These are phyloP conservation scores for Apamea sordens DNA, from an alignment of 2,888 invertebrate genomes.

Conservation along the genomic window DNA sequence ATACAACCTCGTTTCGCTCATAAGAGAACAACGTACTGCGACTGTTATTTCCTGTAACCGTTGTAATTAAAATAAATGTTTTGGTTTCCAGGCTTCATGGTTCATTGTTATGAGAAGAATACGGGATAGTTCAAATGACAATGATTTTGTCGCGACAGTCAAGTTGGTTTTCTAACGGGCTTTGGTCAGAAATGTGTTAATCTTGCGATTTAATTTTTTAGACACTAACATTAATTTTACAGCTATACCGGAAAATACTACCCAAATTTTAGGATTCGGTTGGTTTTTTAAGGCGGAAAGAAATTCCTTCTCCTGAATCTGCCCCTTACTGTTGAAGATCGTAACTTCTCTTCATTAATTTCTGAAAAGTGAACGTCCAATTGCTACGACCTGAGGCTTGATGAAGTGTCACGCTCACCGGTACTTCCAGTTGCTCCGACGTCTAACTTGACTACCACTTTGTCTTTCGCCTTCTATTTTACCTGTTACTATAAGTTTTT, in stretches of 20 bases:
- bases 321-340: not conserved
- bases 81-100: slow-evolving; percentile 50
- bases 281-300: not conserved
- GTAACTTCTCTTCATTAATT: not conserved
- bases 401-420: not conserved
- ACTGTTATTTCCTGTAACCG: slow-evolving; percentile 70
- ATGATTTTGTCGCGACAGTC: slow-evolving; percentile 4
- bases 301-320: not conserved
- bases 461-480: slow-evolving; percentile 3
- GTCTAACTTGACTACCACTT: slow-evolving; percentile 1
- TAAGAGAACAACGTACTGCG: slow-evolving; percentile 64
- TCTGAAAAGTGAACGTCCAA: not conserved
- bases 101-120: slow-evolving; percentile 55
- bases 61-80: slow-evolving; percentile 63
- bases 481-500: not conserved
- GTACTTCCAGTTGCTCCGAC: not conserved
- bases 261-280: not conserved
- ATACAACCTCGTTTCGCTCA: slow-evolving; percentile 71
- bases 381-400: not conserved
- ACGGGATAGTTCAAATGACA: slow-evolving; percentile 48
- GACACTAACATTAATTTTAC: not conserved
- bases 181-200: slow-evolving; percentile 12
- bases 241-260: not conserved
- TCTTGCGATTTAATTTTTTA: not conserved
- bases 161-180: slow-evolving; percentile 1